phyloP scores from a whole-genome alignment of 1,140 invertebrate species.

The Forficula auricularia region DNA sequence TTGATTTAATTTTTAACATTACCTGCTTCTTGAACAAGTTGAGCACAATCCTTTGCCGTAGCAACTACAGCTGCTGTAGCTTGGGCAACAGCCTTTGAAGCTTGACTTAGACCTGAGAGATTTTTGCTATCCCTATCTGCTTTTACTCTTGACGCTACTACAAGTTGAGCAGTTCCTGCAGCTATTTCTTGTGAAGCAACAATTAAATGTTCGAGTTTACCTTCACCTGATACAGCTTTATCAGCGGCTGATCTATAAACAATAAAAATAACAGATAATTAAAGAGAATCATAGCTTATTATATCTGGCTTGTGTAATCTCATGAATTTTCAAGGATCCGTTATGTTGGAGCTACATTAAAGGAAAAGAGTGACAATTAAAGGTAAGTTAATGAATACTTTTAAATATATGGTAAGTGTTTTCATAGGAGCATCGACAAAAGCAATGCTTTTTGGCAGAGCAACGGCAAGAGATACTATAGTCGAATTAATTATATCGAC shows the following conservation, averaged over 20 bases:
- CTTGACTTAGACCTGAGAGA: constrained; percentile 56
- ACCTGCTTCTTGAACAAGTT: constrained; percentile 73
- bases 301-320: too few relatives aligned
- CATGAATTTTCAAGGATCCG: too few relatives aligned
- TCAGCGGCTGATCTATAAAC: constrained; percentile 70
- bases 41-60: constrained; percentile 71
- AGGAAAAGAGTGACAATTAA: too few relatives aligned
- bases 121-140: constrained; percentile 67
- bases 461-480: too few relatives aligned
- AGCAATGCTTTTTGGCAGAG: too few relatives aligned
- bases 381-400: background rate
- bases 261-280: background rate
- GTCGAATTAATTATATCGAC: too few relatives aligned
- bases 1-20: too few relatives aligned
- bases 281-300: too few relatives aligned
- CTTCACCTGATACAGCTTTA: constrained; percentile 69
- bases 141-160: constrained; percentile 85
- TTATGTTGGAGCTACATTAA: too few relatives aligned
- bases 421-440: too few relatives aligned
- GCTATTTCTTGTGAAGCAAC: constrained; percentile 95
- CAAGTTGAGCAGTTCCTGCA: constrained; percentile 89
- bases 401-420: too few relatives aligned
- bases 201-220: constrained; percentile 83
- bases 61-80: constrained; percentile 84
- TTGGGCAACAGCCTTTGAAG: constrained; percentile 72